Percentiles rank a stretch among this genome's conserved stretches.
Conservation (phyloP, 2,888 invertebrate genomes). For the Lochmaea crataegi region DNA sequence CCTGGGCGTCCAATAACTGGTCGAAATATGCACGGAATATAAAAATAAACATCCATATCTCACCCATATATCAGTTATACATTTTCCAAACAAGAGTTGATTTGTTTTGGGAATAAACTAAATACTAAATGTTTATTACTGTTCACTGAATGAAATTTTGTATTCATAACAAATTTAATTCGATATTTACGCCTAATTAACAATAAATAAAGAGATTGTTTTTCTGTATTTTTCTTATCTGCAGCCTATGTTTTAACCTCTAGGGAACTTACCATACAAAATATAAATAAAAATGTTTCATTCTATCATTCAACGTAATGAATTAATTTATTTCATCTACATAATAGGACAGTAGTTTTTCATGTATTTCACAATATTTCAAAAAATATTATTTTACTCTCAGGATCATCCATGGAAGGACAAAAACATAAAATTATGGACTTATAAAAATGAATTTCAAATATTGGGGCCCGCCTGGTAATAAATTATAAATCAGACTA, state of each 20-base stretch:
- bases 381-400: too few relatives aligned
- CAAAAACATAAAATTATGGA: too few relatives aligned
- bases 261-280: background rate
- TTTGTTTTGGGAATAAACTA: background rate
- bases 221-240: constrained; percentile 1
- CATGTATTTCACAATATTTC: too few relatives aligned
- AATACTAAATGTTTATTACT: background rate
- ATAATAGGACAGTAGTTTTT: too few relatives aligned
- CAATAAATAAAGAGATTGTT: background rate
- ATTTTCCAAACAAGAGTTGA: background rate
- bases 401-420: too few relatives aligned
- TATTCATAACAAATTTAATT: background rate
- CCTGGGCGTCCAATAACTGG: too few relatives aligned
- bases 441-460: too few relatives aligned
- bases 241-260: background rate
- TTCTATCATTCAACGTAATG: background rate
- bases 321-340: background rate
- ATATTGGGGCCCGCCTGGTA: too few relatives aligned
- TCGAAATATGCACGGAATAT: too few relatives aligned
- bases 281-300: background rate
- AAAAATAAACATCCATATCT: too few relatives aligned
- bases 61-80: too few relatives aligned
- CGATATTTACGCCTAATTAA: background rate
- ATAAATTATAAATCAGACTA: too few relatives aligned
- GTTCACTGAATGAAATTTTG: background rate